phyloP scores from a whole-genome alignment of 2,797 vertebrate species.

The Danio aesculapii region DNA sequence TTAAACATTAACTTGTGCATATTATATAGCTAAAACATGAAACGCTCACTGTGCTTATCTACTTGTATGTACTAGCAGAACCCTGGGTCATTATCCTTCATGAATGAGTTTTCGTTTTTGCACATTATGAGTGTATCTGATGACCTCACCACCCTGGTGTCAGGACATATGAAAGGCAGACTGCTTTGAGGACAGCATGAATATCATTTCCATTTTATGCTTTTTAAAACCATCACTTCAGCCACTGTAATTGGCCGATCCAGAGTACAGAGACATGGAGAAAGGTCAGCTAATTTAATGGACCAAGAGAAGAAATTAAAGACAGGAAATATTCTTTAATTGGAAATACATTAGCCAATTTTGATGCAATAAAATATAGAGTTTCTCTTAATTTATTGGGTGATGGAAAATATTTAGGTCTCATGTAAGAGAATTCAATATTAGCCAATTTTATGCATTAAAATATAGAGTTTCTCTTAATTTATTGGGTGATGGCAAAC shows the following conservation, averaged over 20 bases:
- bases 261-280: conserved; percentile 17
- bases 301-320: conserved; percentile 29
- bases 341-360: conserved; percentile 2
- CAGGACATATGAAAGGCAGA: conserved; percentile 45
- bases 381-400: background rate
- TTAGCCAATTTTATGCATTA: background rate
- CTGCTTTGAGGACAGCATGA: conserved; percentile 48
- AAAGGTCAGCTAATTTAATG: conserved; percentile 49
- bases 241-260: conserved; percentile 42
- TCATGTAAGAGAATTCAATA: background rate
- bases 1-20: background rate
- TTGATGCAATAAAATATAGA: background rate
- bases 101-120: conserved; percentile 52
- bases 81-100: conserved; percentile 25
- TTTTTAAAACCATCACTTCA: conserved; percentile 48
- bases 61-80: conserved; percentile 13
- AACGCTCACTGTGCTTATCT: background rate
- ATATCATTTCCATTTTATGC: conserved; percentile 48
- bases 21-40: background rate
- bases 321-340: background rate
- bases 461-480: background rate
- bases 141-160: conserved; percentile 66
- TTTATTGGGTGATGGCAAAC: background rate
- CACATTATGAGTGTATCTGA: conserved; percentile 71
- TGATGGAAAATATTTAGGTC: background rate